These are phyloP conservation scores for Polyommatus icarus DNA, from an alignment of 2,888 invertebrate genomes.

Conservation along the genomic window DNA sequence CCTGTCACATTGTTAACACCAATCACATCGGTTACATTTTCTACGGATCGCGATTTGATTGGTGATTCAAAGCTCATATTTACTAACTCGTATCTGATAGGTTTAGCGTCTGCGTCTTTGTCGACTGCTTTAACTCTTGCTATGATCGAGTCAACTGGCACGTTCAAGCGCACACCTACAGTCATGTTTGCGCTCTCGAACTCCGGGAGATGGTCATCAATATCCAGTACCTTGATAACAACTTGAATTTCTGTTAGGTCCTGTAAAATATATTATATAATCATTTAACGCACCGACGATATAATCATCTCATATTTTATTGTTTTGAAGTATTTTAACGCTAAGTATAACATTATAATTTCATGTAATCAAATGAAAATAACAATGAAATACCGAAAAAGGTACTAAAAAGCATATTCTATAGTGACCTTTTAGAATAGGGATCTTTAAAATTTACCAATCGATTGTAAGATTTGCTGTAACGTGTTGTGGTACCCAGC, in stretches of 20 bases:
- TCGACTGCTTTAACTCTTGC: conserved; percentile 85
- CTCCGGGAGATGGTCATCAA: conserved; percentile 87
- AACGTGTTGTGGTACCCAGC: conserved; percentile 60
- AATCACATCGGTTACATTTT: conserved; percentile 78
- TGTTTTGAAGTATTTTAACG: not conserved
- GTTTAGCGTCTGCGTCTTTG: conserved; percentile 83
- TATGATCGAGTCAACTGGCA: conserved; percentile 86
- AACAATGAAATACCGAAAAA: too few species aligned
- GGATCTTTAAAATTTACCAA: conserved; percentile 58
- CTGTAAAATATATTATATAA: conserved; percentile 54
- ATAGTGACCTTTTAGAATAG: not conserved
- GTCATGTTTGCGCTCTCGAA: conserved; percentile 83
- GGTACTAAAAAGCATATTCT: too few species aligned
- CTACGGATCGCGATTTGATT: conserved; percentile 65
- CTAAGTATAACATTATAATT: too few species aligned
- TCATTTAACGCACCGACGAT: too few species aligned
- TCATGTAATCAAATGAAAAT: not conserved
- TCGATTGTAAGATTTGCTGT: conserved; percentile 82
- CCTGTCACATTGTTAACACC: conserved; percentile 85
- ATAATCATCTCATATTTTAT: not conserved
- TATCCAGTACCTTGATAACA: conserved; percentile 82
- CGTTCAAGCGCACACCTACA: conserved; percentile 86
- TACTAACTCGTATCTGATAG: conserved; percentile 82
- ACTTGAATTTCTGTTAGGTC: conserved; percentile 86
- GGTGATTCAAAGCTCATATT: conserved; percentile 81